Evolutionary conservation across 2,113 vertebrate genomes (phyloP).

Genomic region (Halcyon malimbica): DNA sequence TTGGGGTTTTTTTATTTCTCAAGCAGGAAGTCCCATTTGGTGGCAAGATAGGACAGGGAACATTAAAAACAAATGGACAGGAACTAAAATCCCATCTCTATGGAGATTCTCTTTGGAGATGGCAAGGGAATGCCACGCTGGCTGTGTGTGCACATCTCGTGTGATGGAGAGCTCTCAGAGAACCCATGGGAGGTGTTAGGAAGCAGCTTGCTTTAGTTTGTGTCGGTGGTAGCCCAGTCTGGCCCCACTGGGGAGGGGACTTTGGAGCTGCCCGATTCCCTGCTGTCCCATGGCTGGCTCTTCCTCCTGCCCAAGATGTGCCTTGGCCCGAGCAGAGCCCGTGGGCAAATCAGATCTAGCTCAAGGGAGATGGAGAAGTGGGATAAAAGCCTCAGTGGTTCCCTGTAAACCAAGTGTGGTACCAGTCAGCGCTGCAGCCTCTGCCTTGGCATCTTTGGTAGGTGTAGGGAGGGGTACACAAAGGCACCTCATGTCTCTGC

Average conservation of each 20-base stretch:
- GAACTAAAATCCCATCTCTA: constrained; percentile 26
- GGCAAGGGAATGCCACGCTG: neutral
- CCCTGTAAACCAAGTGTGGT: neutral
- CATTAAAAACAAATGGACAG: neutral
- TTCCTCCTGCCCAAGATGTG: neutral
- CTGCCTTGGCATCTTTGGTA: neutral
- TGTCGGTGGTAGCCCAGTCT: neutral
- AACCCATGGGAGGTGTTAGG: neutral
- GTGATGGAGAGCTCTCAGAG: neutral
- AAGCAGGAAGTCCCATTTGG: neutral
- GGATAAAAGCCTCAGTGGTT: neutral
- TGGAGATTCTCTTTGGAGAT: neutral
- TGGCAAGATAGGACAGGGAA: neutral
- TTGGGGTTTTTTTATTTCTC: neutral
- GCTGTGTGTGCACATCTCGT: neutral
- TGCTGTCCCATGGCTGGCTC: neutral
- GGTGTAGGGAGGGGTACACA: neutral
- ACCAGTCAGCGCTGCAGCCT: neutral
- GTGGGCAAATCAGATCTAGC: neutral
- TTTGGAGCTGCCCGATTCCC: neutral
- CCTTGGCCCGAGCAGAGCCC: neutral
- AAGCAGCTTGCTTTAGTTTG: neutral
- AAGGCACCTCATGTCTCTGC: neutral
- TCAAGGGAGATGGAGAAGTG: neutral
- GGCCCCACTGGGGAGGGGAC: neutral